Base-by-base conservation (phyloP, 2,113 vertebrate species). In the Empidonax alnorum region DNA sequence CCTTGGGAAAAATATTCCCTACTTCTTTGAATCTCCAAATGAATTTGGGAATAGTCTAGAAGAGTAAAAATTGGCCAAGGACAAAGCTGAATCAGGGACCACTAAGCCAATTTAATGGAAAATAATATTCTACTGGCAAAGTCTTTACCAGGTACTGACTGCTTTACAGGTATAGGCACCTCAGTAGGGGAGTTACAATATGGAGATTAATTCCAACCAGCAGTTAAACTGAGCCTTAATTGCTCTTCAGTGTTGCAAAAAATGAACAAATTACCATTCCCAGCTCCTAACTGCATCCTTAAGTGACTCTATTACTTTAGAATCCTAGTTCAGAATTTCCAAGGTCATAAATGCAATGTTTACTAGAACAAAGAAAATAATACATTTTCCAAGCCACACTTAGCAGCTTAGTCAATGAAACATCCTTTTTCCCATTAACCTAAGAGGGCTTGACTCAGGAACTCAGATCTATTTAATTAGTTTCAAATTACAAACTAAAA, bases 401-500 rank as follows among this genome's bases (percentile, higher is more conserved):
- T 76, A 87, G 46, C 58, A 87, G 37, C 25, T 53, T 87, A 93
- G 81, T 93, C 89, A 94, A 91, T 89, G 89, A 84, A 95, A 93
- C 41, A 89, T 42, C 62, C n/a, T 83, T 87, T 94, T 91, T 21
- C 75, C 72, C n/a, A 90, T 96, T 96, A 94, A 91, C 37, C 19
- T 93, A 67, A 87, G 55, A 83, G 17, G 10, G 14, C 46, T 85
- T 85, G 55, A 93, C 82, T 94, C 71, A 88, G 67, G 95, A 95
- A 85, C 46, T 35, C 39, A 83, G 62, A 74, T 44, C 46, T 84
- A 63, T 93, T 93, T 93, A 96, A 91, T 87, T 96, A 91, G 46
- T 87, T 81, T 88, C 49, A 91, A 75, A 77, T 94, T 85, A 55
- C 41, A 82, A 87, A 85, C 78, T 58, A 91, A 93, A 96, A 96